phyloP scores from a whole-genome alignment of 2,797 vertebrate genomes.

The Urophycis tenuis region DNA sequence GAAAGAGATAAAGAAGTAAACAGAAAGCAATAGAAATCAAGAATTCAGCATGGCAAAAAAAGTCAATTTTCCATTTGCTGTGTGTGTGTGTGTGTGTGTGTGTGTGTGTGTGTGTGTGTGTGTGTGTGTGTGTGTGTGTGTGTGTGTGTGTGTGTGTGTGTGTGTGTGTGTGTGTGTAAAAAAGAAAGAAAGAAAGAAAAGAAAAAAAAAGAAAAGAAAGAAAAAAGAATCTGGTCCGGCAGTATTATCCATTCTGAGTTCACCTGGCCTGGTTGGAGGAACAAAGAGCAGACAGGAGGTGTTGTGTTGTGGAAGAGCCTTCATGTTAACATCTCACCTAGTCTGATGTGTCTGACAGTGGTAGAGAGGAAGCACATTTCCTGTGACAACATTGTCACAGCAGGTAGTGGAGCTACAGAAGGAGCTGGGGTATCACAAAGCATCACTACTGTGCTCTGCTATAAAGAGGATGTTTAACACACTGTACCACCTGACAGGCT shows the following conservation, averaged over 20 bases:
- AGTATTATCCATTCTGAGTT: background rate
- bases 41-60: background rate
- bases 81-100: no score
- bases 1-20: background rate
- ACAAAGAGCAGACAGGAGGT: background rate
- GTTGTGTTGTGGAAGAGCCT: background rate
- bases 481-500: no score
- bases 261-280: background rate
- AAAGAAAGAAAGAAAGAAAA: no score
- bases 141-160: no score
- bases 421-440: background rate
- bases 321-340: background rate
- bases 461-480: no score
- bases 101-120: no score
- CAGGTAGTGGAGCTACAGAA: background rate
- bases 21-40: background rate
- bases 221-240: background rate
- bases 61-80: background rate
- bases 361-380: background rate
- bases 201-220: no score
- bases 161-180: no score
- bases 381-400: background rate
- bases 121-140: no score
- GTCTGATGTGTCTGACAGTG: background rate
- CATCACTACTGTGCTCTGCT: no score